Conservation (phyloP, 2,113 vertebrate genomes). For the Malurus melanocephalus region DNA sequence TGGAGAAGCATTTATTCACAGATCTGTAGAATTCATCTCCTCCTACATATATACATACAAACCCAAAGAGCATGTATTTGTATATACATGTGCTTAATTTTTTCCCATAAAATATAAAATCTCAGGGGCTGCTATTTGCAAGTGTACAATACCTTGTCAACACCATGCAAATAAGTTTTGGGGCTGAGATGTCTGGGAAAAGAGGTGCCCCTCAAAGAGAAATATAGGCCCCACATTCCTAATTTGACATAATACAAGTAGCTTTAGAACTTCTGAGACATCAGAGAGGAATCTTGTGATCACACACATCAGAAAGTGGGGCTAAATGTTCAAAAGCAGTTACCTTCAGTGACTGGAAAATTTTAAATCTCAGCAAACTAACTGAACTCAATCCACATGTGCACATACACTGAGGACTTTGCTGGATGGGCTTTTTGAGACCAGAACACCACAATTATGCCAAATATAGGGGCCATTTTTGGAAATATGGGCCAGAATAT, state of each 20-base stretch:
- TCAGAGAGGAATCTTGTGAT: neutral
- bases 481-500: neutral
- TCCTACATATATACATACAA: neutral
- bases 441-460: neutral
- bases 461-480: neutral
- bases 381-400: neutral
- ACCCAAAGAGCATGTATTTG: neutral
- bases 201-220: neutral
- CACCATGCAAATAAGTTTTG: neutral
- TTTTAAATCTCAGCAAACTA: neutral
- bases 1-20: neutral
- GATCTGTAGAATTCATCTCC: neutral
- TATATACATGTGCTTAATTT: neutral
- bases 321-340: neutral
- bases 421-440: neutral
- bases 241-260: neutral
- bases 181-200: neutral
- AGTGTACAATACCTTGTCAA: neutral
- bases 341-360: neutral
- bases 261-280: neutral
- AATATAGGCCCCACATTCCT: neutral
- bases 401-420: neutral
- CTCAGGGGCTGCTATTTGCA: neutral
- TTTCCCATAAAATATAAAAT: neutral
- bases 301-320: neutral